Conservation (phyloP, 2,888 invertebrate species). For the Tiliacea citrago region DNA sequence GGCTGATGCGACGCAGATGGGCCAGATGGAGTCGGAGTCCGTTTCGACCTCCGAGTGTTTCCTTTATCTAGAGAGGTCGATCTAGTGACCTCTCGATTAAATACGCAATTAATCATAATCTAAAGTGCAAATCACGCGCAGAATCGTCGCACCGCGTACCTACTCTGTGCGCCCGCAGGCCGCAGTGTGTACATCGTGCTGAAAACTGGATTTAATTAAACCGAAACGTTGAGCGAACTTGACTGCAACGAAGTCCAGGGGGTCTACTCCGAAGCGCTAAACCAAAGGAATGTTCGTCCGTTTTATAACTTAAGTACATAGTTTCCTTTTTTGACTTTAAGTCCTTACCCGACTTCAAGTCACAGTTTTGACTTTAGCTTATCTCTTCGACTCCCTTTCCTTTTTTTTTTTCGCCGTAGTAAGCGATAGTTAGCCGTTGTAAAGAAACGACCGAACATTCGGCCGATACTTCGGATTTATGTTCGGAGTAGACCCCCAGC, state of each 20-base stretch:
- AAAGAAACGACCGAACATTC: no score
- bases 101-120: slow-evolving; percentile 67
- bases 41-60: slow-evolving; percentile 72
- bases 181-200: slow-evolving; percentile 36
- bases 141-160: slow-evolving; percentile 31
- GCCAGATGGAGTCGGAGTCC: slow-evolving; percentile 53
- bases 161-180: slow-evolving; percentile 36
- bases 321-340: no score
- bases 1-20: neutral
- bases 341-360: no score
- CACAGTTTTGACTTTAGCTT: no score
- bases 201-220: slow-evolving; percentile 22
- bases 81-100: slow-evolving; percentile 70
- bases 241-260: neutral
- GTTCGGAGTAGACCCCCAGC: no score
- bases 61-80: slow-evolving; percentile 69
- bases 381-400: no score
- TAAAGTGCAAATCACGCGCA: slow-evolving; percentile 71
- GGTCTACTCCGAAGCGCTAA: no score
- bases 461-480: no score
- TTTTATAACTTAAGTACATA: no score
- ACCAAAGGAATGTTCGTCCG: no score
- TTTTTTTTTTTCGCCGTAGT: no score
- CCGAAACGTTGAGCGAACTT: slow-evolving; percentile 23
- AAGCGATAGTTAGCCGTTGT: no score